Evolutionary conservation across 2,113 vertebrate species (phyloP).

Genomic region (Noctilio leporinus): DNA sequence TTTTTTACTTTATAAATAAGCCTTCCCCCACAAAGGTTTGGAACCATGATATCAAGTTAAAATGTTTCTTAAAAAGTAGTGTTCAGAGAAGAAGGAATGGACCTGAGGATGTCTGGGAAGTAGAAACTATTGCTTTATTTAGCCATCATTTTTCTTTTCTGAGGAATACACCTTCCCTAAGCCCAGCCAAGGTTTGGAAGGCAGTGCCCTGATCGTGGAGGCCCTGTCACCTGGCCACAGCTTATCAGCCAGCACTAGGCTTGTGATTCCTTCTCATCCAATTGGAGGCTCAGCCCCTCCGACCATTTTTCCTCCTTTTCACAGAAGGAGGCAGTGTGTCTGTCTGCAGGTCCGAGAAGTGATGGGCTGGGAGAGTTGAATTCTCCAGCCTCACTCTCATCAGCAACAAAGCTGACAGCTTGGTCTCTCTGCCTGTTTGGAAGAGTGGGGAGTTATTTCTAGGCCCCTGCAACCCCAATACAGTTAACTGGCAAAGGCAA

Average conservation of each 20-base stretch:
- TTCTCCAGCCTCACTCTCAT: not conserved
- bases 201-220: not conserved
- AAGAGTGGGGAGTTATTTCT: not conserved
- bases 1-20: not conserved
- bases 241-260: too few relatives aligned
- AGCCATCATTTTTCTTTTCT: not conserved
- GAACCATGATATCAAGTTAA: not conserved
- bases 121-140: fast-evolving
- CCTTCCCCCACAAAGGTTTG: not conserved
- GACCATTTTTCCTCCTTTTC: not conserved
- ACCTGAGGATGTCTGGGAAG: not conserved
- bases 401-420: not conserved
- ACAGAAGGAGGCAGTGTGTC: not conserved
- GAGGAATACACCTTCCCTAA: not conserved
- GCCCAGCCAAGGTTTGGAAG: not conserved
- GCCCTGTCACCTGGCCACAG: not conserved
- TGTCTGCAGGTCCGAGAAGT: not conserved
- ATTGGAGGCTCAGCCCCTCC: not conserved
- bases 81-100: not conserved
- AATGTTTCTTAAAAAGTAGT: not conserved
- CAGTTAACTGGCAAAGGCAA: not conserved
- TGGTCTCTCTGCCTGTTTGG: not conserved
- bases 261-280: not conserved
- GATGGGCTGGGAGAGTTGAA: not conserved
- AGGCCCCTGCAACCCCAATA: not conserved